A percentile compares a stretch with the other conserved stretches of the same genome.
Conservation (phyloP, 1,140 invertebrate genomes). For the Calliphora vicina region DNA sequence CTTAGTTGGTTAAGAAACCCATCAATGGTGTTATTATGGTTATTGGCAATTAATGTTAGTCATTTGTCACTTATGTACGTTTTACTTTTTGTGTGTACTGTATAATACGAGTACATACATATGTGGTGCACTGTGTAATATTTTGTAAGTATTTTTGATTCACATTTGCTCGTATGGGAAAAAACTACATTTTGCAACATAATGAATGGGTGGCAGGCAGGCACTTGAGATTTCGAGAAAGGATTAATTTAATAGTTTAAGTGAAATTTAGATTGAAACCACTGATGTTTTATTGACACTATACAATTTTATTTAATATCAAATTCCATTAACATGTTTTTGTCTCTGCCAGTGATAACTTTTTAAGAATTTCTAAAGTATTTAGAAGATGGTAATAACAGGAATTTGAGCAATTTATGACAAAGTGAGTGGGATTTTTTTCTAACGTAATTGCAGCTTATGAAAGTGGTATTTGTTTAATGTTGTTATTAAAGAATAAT, state of each 20-base stretch:
- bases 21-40: constrained; percentile 23
- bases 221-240: background rate
- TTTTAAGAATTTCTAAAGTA: background rate
- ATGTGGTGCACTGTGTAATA: no score
- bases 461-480: no score
- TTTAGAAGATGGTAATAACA: background rate
- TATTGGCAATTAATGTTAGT: constrained; percentile 24
- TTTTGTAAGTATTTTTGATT: no score
- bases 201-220: background rate
- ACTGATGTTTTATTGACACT: background rate
- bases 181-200: background rate
- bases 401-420: background rate
- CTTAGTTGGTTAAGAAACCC: constrained; percentile 10
- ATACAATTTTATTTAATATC: background rate
- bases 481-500: no score
- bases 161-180: background rate
- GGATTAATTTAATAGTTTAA: background rate
- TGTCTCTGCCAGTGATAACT: background rate
- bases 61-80: constrained; percentile 26
- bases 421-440: background rate
- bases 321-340: background rate
- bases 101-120: no score
- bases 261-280: background rate
- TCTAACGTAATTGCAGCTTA: no score
- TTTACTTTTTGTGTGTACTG: background rate